phyloP scores from a whole-genome alignment of 1,140 invertebrate species.

The Leptopilina boulardi region DNA sequence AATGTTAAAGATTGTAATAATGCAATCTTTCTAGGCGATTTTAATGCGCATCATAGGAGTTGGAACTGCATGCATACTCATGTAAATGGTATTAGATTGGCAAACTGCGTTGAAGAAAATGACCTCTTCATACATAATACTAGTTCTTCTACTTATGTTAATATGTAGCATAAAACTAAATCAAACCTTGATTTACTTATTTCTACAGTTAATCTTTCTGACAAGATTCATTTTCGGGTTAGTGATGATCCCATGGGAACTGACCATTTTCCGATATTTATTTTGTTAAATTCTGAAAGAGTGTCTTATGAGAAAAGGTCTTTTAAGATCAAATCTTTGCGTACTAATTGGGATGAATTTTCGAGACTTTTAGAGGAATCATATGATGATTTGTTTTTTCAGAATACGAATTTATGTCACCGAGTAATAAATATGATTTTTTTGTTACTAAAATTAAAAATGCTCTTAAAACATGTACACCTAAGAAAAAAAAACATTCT shows the following conservation, averaged over 20 bases:
- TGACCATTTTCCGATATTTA: slow-evolving; percentile 34
- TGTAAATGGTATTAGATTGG: slow-evolving; percentile 32
- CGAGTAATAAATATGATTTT: too few species aligned
- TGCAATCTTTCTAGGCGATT: not conserved
- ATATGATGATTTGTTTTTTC: not conserved
- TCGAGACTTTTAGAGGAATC: not conserved
- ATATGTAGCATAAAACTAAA: too few species aligned
- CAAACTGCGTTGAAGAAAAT: not conserved
- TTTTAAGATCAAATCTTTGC: slow-evolving; percentile 19
- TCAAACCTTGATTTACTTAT: slow-evolving; percentile 38
- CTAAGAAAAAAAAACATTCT: not conserved
- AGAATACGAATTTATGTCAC: not conserved
- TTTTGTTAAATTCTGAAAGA: slow-evolving; percentile 10
- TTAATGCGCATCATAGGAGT: not conserved
- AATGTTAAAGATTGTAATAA: not conserved
- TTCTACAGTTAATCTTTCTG: not conserved
- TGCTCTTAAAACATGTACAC: not conserved
- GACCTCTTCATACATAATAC: slow-evolving; percentile 37
- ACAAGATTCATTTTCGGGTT: not conserved
- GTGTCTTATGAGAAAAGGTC: slow-evolving; percentile 27
- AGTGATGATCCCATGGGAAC: slow-evolving; percentile 35
- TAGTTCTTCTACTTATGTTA: not conserved
- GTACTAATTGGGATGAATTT: slow-evolving; percentile 2
- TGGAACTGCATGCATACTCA: slow-evolving; percentile 34
- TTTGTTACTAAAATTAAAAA: not conserved